phyloP scores from a whole-genome alignment of 2,797 vertebrate genomes.

The Iguana delicatissima region DNA sequence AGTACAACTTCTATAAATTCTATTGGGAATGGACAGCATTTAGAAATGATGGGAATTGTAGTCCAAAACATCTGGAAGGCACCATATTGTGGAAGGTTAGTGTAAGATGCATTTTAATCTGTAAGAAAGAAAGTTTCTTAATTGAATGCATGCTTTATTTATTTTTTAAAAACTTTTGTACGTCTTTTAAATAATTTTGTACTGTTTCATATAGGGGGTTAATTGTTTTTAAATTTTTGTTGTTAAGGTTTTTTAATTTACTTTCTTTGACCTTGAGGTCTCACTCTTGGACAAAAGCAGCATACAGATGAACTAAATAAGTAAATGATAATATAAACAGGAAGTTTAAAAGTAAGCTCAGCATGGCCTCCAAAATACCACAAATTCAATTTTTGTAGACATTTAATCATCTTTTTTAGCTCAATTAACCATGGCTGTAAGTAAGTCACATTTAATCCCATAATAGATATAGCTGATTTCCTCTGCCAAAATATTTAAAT shows the following conservation, averaged over 20 bases:
- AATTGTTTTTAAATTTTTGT: no score
- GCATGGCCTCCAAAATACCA: neutral
- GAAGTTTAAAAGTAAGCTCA: neutral
- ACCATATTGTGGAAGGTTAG: neutral
- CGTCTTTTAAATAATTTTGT: no score
- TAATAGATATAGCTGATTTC: slow-evolving; percentile 25
- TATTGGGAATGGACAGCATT: neutral
- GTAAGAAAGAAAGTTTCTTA: no score
- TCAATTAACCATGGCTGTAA: neutral
- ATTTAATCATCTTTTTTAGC: neutral
- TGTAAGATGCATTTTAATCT: neutral
- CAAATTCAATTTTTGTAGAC: neutral
- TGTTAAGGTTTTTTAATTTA: no score
- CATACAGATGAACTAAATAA: neutral
- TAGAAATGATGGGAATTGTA: neutral
- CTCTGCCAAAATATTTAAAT: slow-evolving; percentile 54
- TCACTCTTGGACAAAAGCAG: neutral
- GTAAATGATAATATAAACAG: neutral
- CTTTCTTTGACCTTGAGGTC: no score
- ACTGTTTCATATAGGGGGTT: no score
- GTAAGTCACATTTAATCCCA: slow-evolving; percentile 24
- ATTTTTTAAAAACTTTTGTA: no score
- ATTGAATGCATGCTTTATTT: no score
- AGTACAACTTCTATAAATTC: neutral
- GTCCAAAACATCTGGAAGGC: neutral